Base-by-base conservation (phyloP, 1,140 invertebrate species). In the Drosophila sturtevanti region DNA sequence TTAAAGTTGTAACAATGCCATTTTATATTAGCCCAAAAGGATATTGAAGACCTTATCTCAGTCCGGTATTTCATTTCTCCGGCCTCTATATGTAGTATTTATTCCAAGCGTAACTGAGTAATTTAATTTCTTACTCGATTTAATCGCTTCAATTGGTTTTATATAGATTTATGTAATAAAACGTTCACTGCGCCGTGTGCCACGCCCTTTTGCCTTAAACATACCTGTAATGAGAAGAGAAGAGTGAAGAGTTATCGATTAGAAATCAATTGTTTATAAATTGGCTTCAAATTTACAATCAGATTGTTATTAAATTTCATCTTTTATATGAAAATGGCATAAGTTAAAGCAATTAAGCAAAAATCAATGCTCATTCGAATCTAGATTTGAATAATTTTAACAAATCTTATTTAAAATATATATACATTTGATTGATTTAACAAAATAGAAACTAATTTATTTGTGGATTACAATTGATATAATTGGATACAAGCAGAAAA, bases 101-200 rank as follows among this genome's bases (percentile, higher is more conserved):
- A 59, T 34, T 64, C 58, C 18, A 16, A 48, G 41, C 11, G 11
- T 48, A 48, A 48, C 41, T 48, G 16, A 48, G 41, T 68, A 65
- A 81, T 70, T 86, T 63, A 82, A 79, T 87, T 79, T 81, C 79
- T 81, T 86, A 76, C 82, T 79, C 79, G 69, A 72, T 68, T 81
- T 68, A 51, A 64, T 63, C 27, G 52, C 60, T n/a, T 60, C 22
- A 68, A 77, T 81, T 70, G 70, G 63, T 74, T 72, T 60, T 14
- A 14, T 67, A 63, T 48, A 52, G 56, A 71, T 71, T 79, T 65
- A 31, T 51, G 54, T 21, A 48, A 44, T 16, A 18, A 2, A 18
- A 44, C 38, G n/a, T 41, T 12, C 38, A 14, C 12, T 41, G 9
- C 38, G 16, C 16, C 41, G 7, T 44, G 2, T 44, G 16, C 14